Percentiles rank a stretch among this genome's conserved stretches.
These are phyloP conservation scores for Numenius phaeopus DNA, from an alignment of 2,797 vertebrate genomes.

Conservation along the genomic window DNA sequence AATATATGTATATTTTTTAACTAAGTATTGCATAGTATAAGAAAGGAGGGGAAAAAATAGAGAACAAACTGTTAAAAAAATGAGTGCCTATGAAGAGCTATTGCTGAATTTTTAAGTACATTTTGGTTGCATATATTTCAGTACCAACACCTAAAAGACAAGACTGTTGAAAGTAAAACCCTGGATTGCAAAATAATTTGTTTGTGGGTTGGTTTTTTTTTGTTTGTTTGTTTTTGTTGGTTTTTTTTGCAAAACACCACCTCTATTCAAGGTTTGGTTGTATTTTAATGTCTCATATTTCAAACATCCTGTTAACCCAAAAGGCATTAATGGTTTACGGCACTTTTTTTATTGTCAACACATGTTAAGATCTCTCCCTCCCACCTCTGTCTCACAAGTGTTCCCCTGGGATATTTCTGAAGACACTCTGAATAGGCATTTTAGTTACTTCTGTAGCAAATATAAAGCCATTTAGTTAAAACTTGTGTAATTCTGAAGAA, in stretches of 20 bases:
- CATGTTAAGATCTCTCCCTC: not conserved
- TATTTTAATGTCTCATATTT: constrained; percentile 17
- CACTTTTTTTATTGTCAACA: not conserved
- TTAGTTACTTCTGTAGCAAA: not conserved
- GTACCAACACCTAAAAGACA: not conserved
- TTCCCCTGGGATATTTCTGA: not conserved
- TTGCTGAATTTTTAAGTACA: constrained; percentile 21
- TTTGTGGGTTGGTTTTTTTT: not conserved
- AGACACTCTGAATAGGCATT: not conserved
- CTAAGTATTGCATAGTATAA: constrained; percentile 2
- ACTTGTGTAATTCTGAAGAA: not conserved
- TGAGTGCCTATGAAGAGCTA: constrained; percentile 1
- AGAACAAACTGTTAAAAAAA: not conserved
- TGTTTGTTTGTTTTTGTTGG: not conserved
- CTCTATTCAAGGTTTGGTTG: not conserved
- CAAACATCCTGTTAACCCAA: not conserved
- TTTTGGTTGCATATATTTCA: not conserved
- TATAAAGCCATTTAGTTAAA: not conserved
- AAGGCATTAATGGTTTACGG: constrained; percentile 13
- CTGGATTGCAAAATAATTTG: not conserved
- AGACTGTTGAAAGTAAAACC: not conserved
- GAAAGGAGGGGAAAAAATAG: not conserved
- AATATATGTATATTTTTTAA: not conserved
- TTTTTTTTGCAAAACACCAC: not conserved
- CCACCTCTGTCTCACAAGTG: not conserved